These are phyloP conservation scores for Orthosia cruda DNA, from an alignment of 2,888 invertebrate genomes.

Conservation along the genomic window DNA sequence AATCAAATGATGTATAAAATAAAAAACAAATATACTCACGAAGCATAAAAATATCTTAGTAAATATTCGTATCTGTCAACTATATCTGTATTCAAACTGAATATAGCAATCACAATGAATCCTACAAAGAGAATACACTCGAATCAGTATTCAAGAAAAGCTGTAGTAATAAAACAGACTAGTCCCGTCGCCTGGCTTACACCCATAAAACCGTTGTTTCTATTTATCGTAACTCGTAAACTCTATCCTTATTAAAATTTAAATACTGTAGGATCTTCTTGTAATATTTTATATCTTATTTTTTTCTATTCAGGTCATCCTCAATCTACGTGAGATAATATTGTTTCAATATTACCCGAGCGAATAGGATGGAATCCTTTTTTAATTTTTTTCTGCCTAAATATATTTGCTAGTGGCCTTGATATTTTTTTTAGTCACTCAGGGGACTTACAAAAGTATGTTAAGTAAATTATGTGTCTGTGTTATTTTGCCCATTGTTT, in stretches of 20 bases:
- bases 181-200: conserved; percentile 39
- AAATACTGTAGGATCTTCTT: conserved; percentile 15
- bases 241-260: conserved; percentile 53
- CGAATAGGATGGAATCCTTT: neutral
- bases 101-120: conserved; percentile 47
- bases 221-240: conserved; percentile 55
- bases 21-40: no score
- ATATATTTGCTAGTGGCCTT: neutral
- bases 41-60: neutral
- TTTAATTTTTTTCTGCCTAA: neutral
- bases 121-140: conserved; percentile 36
- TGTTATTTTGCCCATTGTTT: neutral
- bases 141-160: conserved; percentile 64
- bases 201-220: conserved; percentile 47
- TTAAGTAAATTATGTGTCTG: neutral
- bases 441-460: neutral
- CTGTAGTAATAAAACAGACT: conserved; percentile 54
- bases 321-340: neutral
- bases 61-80: neutral
- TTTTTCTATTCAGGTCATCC: neutral
- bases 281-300: neutral
- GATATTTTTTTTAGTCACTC: neutral
- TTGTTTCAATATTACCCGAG: neutral
- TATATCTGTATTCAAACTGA: conserved; percentile 36
- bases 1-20: no score